phyloP scores from a whole-genome alignment of 2,113 vertebrate genomes.

The Dasyprocta punctata region DNA sequence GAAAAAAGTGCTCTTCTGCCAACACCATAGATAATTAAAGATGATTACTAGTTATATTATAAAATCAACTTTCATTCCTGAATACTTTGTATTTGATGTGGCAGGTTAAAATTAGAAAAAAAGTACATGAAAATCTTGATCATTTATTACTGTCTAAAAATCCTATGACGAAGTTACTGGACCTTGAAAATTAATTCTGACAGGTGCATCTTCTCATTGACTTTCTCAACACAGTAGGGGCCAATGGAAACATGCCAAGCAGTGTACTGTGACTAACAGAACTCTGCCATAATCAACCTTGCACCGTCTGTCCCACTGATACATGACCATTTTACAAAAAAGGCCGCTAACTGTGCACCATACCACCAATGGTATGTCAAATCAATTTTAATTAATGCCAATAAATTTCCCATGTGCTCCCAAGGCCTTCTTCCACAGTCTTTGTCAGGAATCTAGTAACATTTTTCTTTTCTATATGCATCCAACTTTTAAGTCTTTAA shows the following conservation, averaged over 20 bases:
- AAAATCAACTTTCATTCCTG: not conserved
- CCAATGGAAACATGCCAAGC: slow-evolving; percentile 79
- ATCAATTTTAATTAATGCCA: slow-evolving; percentile 87
- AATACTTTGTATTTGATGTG: not conserved
- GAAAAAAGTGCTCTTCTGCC: not conserved
- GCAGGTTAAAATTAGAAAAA: slow-evolving; percentile 67
- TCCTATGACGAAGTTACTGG: slow-evolving; percentile 72
- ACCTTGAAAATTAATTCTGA: slow-evolving; percentile 86
- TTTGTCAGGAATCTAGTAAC: slow-evolving; percentile 46
- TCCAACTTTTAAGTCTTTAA: slow-evolving; percentile 53
- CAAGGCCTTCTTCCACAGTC: slow-evolving; percentile 66
- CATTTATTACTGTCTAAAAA: slow-evolving; percentile 67
- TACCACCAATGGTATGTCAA: slow-evolving; percentile 75
- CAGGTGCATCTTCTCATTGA: slow-evolving; percentile 86
- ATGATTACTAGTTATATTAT: slow-evolving; percentile 25
- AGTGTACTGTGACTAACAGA: slow-evolving; percentile 84
- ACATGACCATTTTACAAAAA: slow-evolving; percentile 76
- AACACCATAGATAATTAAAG: not conserved
- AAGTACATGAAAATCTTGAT: slow-evolving; percentile 20
- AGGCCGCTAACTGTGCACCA: slow-evolving; percentile 68
- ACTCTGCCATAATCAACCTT: slow-evolving; percentile 80
- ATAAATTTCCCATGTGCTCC: slow-evolving; percentile 84
- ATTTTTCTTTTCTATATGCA: slow-evolving; percentile 14
- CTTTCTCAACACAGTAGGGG: slow-evolving; percentile 77
- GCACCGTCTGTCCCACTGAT: slow-evolving; percentile 81